phyloP scores from a whole-genome alignment of 2,113 vertebrate species.

The Dipodomys stephensi region DNA sequence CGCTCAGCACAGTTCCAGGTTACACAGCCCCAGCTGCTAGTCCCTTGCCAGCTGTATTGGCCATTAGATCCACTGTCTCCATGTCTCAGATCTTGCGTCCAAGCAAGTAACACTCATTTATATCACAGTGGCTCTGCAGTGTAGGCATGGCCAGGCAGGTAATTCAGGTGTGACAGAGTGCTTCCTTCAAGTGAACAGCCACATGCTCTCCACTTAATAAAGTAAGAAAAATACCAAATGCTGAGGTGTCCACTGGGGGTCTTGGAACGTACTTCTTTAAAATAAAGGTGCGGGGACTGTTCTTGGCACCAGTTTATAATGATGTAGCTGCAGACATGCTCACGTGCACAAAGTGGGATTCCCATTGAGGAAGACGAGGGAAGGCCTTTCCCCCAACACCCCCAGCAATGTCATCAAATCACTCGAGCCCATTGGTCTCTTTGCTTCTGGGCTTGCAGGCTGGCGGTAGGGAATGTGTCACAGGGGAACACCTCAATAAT shows the following conservation, averaged over 20 bases:
- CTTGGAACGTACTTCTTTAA: background rate
- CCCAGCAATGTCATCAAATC: fast-evolving
- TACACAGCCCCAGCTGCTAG: fast-evolving
- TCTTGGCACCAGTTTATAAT: background rate
- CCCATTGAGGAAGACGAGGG: background rate
- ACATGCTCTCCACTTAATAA: background rate
- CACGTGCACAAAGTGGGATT: no score
- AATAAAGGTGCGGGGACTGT: background rate
- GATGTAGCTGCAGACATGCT: fast-evolving
- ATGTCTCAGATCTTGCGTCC: background rate
- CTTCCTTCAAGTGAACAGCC: background rate
- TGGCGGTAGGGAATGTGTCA: fast-evolving
- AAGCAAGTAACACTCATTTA: background rate
- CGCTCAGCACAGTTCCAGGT: fast-evolving
- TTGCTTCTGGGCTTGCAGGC: fast-evolving
- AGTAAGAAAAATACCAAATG: background rate
- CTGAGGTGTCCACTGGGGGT: background rate
- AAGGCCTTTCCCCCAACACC: background rate
- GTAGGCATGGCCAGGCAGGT: background rate
- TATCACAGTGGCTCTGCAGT: background rate
- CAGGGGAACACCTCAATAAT: background rate
- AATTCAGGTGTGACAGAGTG: no score
- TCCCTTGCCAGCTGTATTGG: no score
- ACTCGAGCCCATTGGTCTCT: fast-evolving
- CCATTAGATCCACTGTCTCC: background rate